A percentile compares a stretch with the other conserved stretches of the same genome.
phyloP scores from a whole-genome alignment of 2,113 vertebrate species.

The Arothron firmamentum region DNA sequence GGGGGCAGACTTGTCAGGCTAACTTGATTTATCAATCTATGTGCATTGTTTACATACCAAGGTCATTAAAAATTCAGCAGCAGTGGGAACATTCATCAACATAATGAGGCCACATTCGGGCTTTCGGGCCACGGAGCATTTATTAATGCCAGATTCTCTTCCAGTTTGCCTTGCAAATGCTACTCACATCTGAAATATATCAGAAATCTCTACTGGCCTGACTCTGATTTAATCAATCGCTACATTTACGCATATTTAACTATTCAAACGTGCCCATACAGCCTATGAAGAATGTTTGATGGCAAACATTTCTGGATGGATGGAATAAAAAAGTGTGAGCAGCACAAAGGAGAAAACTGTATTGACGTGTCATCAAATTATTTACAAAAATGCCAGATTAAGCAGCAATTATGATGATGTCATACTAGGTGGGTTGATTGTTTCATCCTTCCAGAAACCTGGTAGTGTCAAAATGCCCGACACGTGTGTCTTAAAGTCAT shows the following conservation, averaged over 20 bases:
- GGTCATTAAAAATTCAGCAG: constrained; percentile 20
- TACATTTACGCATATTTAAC: constrained; percentile 1
- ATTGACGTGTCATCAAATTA: too few species aligned
- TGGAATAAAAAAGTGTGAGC: neutral
- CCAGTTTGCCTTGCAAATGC: constrained; percentile 30
- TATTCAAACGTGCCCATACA: neutral
- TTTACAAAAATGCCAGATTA: neutral
- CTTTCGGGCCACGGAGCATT: constrained; percentile 31
- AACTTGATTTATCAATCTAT: constrained; percentile 36
- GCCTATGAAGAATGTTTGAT: neutral
- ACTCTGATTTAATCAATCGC: constrained; percentile 29
- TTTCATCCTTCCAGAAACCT: neutral
- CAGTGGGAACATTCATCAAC: constrained; percentile 54
- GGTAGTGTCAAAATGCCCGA: neutral
- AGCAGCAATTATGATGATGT: too few species aligned
- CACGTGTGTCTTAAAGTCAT: neutral
- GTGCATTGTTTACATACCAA: constrained; percentile 22
- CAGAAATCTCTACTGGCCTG: constrained; percentile 20
- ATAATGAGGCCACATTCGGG: constrained; percentile 52
- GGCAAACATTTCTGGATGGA: neutral
- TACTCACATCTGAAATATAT: constrained; percentile 32
- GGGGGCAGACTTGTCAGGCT: neutral
- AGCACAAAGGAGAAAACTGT: neutral
- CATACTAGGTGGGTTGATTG: too few species aligned
- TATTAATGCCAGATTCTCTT: constrained; percentile 26